phyloP scores from a whole-genome alignment of 2,888 invertebrate species.

The Drosophila atripex region DNA sequence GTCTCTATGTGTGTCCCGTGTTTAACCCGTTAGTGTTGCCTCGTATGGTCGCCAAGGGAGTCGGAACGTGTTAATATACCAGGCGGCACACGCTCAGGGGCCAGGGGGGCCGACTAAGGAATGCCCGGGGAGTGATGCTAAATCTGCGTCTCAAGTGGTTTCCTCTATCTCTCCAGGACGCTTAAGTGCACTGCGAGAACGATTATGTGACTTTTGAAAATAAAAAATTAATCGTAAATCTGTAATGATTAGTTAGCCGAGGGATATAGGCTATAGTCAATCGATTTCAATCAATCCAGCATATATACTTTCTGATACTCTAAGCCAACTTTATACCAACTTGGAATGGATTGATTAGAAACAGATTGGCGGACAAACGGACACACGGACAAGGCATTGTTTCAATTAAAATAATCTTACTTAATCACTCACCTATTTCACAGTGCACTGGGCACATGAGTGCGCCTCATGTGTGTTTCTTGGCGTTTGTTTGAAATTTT shows the following conservation, averaged over 20 bases:
- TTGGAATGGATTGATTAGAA: too few relatives aligned
- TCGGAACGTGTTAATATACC: slow-evolving; percentile 74
- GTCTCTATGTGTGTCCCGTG: neutral
- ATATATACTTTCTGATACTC: neutral
- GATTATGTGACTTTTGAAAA: too few relatives aligned
- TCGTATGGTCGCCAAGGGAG: slow-evolving; percentile 74
- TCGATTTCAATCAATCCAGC: too few relatives aligned
- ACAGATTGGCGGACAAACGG: too few relatives aligned
- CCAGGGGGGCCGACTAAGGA: slow-evolving; percentile 16
- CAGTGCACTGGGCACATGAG: slow-evolving; percentile 22
- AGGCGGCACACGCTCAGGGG: slow-evolving; percentile 32
- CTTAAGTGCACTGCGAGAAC: slow-evolving; percentile 48
- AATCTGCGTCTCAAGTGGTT: slow-evolving; percentile 79
- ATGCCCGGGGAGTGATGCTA: slow-evolving; percentile 38
- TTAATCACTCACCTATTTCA: neutral
- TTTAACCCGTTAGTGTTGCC: slow-evolving; percentile 21
- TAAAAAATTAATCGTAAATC: too few relatives aligned
- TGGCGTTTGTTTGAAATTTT: slow-evolving; percentile 69
- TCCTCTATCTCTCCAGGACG: slow-evolving; percentile 47
- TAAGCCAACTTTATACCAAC: too few relatives aligned
- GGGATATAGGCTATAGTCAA: too few relatives aligned
- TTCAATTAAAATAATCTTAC: too few relatives aligned
- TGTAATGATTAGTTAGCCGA: too few relatives aligned
- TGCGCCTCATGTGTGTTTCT: slow-evolving; percentile 26
- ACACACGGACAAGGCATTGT: too few relatives aligned